Conservation (phyloP, 2,113 vertebrate genomes). For the Excalfactoria chinensis region DNA sequence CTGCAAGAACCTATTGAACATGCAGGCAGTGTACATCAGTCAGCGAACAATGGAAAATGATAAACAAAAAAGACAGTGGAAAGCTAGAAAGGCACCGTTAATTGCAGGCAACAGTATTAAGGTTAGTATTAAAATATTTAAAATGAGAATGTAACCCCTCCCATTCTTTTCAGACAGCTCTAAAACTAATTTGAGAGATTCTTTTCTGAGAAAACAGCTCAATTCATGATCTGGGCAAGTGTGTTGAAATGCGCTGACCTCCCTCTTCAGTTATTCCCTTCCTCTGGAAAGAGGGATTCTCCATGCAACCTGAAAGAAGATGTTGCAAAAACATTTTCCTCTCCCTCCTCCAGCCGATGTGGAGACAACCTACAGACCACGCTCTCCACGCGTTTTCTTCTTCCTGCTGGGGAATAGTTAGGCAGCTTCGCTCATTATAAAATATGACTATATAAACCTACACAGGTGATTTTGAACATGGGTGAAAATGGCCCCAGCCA, state of each 20-base stretch:
- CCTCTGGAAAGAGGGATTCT: neutral
- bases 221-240: neutral
- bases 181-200: neutral
- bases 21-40: neutral
- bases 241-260: neutral
- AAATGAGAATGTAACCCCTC: neutral
- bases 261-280: neutral
- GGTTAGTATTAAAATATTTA: neutral
- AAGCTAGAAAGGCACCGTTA: neutral
- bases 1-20: neutral
- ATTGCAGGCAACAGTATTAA: neutral
- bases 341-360: neutral
- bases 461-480: neutral
- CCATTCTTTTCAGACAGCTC: neutral
- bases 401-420: neutral
- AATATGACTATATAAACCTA: neutral
- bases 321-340: neutral
- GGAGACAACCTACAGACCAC: neutral
- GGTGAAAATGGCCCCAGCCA: neutral
- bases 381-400: neutral
- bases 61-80: neutral
- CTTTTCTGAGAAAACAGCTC: neutral
- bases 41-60: neutral
- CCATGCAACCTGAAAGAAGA: neutral
- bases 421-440: neutral